A percentile compares a stretch with the other conserved stretches of the same genome.
Conservation (phyloP, 2,113 vertebrate genomes). For the Nesogale talazaci region DNA sequence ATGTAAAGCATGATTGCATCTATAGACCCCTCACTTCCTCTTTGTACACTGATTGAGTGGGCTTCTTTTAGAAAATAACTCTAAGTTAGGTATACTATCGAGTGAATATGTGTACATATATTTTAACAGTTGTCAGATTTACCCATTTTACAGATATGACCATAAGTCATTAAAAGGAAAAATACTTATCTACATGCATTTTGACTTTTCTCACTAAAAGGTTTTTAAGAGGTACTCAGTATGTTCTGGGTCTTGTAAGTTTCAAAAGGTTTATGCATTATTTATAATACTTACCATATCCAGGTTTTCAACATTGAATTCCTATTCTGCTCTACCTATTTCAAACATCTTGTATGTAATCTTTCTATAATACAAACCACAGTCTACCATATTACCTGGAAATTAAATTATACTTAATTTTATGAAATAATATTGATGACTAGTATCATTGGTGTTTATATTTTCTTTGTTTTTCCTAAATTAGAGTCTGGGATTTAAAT, state of each 20-base stretch:
- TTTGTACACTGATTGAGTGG: not conserved
- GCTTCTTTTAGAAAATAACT: conserved; percentile 10
- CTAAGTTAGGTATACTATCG: not conserved
- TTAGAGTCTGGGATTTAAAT: not conserved
- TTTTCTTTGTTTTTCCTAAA: not conserved
- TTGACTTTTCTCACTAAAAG: not conserved
- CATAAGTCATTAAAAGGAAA: not conserved
- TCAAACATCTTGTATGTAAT: not conserved
- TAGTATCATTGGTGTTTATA: not conserved
- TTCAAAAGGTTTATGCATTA: not conserved
- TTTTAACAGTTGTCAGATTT: not conserved
- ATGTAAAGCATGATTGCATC: not conserved
- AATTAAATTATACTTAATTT: not conserved
- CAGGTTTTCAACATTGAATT: not conserved
- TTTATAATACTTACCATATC: not conserved
- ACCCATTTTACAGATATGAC: not conserved
- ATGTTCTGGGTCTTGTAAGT: not conserved
- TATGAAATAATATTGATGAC: not conserved
- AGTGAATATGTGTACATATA: not conserved
- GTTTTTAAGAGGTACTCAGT: not conserved
- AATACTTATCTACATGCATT: not conserved
- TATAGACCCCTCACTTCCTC: not conserved
- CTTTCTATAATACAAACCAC: not conserved
- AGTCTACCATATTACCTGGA: not conserved
- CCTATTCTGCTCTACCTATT: not conserved